These are phyloP conservation scores for Drosophila sordidula DNA, from an alignment of 2,888 invertebrate species.

Conservation along the genomic window DNA sequence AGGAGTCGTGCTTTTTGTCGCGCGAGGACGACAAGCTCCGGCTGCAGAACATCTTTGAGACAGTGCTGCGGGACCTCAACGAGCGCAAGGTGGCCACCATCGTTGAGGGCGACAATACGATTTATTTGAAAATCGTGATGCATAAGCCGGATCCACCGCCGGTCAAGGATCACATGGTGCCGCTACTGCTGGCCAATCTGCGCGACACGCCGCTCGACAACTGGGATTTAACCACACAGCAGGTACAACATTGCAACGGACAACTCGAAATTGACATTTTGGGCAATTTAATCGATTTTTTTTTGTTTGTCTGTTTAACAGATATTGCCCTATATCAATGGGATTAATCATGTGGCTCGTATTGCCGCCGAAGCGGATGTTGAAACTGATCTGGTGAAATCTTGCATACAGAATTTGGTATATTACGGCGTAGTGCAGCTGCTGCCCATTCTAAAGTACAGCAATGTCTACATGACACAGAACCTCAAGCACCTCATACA, in stretches of 20 bases:
- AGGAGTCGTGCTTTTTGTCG: constrained; percentile 94
- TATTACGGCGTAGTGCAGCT: constrained; percentile 91
- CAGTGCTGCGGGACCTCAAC: constrained; percentile 93
- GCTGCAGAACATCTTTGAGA: constrained; percentile 91
- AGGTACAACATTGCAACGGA: constrained; percentile 86
- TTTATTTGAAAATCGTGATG: constrained; percentile 94
- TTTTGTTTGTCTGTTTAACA: constrained; percentile 19
- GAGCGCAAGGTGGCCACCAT: constrained; percentile 91
- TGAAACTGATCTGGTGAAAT: constrained; percentile 96
- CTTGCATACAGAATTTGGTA: constrained; percentile 96
- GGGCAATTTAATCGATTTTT: no score
- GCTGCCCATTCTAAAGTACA: constrained; percentile 93
- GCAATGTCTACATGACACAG: constrained; percentile 93
- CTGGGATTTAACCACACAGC: constrained; percentile 98
- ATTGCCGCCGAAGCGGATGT: constrained; percentile 96
- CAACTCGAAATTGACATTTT: neutral
- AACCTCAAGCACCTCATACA: constrained; percentile 89
- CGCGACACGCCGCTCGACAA: constrained; percentile 89
- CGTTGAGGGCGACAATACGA: constrained; percentile 93
- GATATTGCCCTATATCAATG: constrained; percentile 93
- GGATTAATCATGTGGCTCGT: constrained; percentile 95
- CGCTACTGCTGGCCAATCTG: constrained; percentile 90
- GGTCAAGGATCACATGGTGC: constrained; percentile 96
- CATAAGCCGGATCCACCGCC: constrained; percentile 92
- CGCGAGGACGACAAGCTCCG: constrained; percentile 87